These are phyloP conservation scores for Hirtodrosophila trivittata DNA, from an alignment of 2,888 invertebrate species.

Conservation along the genomic window DNA sequence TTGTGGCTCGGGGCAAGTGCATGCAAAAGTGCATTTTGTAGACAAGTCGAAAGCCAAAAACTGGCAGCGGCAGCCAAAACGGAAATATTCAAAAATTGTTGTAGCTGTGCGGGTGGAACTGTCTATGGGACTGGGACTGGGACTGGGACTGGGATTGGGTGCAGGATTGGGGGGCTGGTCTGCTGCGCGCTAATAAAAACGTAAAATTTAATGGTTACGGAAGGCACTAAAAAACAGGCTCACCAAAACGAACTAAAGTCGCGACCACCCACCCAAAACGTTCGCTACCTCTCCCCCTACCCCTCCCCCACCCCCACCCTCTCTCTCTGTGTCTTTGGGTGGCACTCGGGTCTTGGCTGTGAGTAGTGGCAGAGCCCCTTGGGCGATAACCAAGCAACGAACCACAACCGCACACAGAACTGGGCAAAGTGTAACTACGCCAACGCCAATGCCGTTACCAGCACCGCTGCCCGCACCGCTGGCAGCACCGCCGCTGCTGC, in stretches of 20 bases:
- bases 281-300: neutral
- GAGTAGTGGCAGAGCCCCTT: conserved; percentile 52
- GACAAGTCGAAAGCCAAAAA: conserved; percentile 61
- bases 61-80: conserved; percentile 68
- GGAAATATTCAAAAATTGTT: conserved; percentile 77
- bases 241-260: conserved; percentile 75
- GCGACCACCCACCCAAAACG: conserved; percentile 21
- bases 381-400: conserved; percentile 78
- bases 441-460: conserved; percentile 54
- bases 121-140: conserved; percentile 2
- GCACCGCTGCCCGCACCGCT: neutral
- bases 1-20: conserved; percentile 55
- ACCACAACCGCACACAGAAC: conserved; percentile 69
- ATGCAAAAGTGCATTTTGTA: conserved; percentile 77
- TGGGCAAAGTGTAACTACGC: conserved; percentile 69
- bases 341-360: conserved; percentile 29
- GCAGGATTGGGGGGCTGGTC: conserved; percentile 24
- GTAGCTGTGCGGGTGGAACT: conserved; percentile 25
- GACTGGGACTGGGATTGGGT: conserved; percentile 1
- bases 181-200: conserved; percentile 76
- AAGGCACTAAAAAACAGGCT: conserved; percentile 81
- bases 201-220: conserved; percentile 80
- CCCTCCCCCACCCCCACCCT: conserved; percentile 7
- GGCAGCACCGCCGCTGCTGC: conserved; percentile 4
- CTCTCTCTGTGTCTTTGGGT: neutral